Evolutionary conservation across 1,140 invertebrate species (phyloP), one percentile per base, ranked within the genome.

Genomic region (Leptestheria dahalacensis): DNA sequence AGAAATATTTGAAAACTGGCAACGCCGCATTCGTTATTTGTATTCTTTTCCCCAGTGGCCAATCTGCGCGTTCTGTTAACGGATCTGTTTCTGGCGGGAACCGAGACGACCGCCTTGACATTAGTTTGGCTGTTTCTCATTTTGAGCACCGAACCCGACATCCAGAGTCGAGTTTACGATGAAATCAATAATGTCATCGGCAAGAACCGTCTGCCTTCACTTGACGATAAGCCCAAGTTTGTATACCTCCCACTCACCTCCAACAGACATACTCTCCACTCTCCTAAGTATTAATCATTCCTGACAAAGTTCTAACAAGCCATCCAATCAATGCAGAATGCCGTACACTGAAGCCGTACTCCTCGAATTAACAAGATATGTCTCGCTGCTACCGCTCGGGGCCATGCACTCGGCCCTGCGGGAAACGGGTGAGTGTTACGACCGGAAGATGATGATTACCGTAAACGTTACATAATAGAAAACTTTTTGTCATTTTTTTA

Each of bases 101-200:
- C 68, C 21, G 75, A 77, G 55, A 90, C 86, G 0, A 90, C 86
- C 0, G 79, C 83, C 46, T 80, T 76, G 28, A 79, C 82, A 0
- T 66, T 91, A 2, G 79, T 82, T 61, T 85, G 89, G 71, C 75
- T 79, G 1, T 72, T 91, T 28, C 72, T 88, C 46, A 74, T 78
- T n/a, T 78, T 86, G 66, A 69, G 84, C 1, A 68, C 81, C 48
- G 69, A 85, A 61, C 76, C 77, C 59, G 75, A 82, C 20, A 70
- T 86, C 1, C 87, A 91, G 68, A 64, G 72, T 0, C 79, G 78
- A 65, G 68, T 87, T 1, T 79, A 79, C 20, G 64, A 78, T 0
- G 84, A 88, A 69, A 75, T 90, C 18, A 75, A 79, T 24, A 65
- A 67, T 0, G 70, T 75, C 2, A 67, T 85, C 15, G 75, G 75